phyloP scores from a whole-genome alignment of 2,113 vertebrate species.

The Danionella cerebrum region DNA sequence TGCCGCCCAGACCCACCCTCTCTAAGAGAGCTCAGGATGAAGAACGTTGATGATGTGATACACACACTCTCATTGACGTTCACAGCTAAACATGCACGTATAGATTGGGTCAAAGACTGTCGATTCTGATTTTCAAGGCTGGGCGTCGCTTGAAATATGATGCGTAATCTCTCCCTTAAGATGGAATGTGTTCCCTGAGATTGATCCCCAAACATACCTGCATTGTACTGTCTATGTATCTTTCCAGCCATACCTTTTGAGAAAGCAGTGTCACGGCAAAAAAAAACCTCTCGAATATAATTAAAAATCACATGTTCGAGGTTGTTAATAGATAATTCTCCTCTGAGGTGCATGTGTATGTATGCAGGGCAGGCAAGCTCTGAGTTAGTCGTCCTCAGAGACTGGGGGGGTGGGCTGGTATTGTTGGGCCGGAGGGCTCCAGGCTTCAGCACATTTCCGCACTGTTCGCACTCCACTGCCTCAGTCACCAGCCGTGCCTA shows the following conservation, averaged over 20 bases:
- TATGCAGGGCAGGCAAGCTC: conserved; percentile 49
- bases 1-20: conserved; percentile 49
- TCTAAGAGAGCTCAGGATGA: background rate
- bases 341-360: conserved; percentile 12
- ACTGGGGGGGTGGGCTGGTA: conserved; percentile 52
- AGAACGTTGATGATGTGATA: conserved; percentile 24
- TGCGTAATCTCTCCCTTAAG: background rate
- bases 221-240: background rate
- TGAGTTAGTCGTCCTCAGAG: conserved; percentile 58
- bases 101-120: conserved; percentile 1
- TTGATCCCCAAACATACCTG: background rate
- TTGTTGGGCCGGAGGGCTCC: conserved; percentile 47
- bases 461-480: conserved; percentile 62
- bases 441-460: conserved; percentile 59
- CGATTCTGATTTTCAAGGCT: conserved; percentile 11
- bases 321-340: background rate
- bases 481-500: conserved; percentile 57
- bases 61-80: background rate
- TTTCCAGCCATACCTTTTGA: no score
- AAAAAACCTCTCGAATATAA: background rate
- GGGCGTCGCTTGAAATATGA: conserved; percentile 17
- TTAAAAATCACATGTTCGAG: conserved; percentile 1
- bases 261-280: no score
- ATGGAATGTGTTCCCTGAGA: background rate
- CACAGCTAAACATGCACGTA: background rate